Percentiles rank a stretch among this genome's conserved stretches.
phyloP scores from a whole-genome alignment of 2,797 vertebrate genomes.

The Valencia hispanica region DNA sequence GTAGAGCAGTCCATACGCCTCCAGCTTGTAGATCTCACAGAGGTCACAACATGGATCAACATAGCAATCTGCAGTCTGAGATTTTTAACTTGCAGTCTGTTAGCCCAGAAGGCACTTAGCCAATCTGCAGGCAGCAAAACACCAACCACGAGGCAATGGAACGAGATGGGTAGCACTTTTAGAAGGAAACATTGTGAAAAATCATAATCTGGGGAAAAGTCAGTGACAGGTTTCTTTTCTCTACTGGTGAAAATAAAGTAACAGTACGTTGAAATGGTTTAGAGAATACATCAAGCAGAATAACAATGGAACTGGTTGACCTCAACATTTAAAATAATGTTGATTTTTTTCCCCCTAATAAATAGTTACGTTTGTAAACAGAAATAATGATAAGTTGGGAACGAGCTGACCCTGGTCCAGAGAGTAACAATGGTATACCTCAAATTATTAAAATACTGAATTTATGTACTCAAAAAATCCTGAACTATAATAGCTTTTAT shows the following conservation, averaged over 20 bases:
- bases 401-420: no score
- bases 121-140: neutral
- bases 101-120: neutral
- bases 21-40: conserved; percentile 1
- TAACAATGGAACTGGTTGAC: no score
- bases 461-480: no score
- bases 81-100: conserved; percentile 1
- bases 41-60: neutral
- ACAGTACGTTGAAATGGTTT: neutral
- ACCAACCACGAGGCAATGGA: neutral
- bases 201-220: neutral
- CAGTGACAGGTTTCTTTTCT: neutral
- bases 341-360: no score
- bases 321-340: no score
- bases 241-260: neutral
- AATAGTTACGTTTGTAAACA: no score
- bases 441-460: no score
- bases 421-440: no score
- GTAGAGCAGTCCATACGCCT: neutral
- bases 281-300: no score
- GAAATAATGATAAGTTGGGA: no score
- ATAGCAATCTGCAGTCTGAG: neutral
- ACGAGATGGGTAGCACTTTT: neutral
- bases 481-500: no score
- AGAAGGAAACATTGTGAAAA: neutral